Conservation (phyloP, 1,140 invertebrate species). For the Cydia pomonella region DNA sequence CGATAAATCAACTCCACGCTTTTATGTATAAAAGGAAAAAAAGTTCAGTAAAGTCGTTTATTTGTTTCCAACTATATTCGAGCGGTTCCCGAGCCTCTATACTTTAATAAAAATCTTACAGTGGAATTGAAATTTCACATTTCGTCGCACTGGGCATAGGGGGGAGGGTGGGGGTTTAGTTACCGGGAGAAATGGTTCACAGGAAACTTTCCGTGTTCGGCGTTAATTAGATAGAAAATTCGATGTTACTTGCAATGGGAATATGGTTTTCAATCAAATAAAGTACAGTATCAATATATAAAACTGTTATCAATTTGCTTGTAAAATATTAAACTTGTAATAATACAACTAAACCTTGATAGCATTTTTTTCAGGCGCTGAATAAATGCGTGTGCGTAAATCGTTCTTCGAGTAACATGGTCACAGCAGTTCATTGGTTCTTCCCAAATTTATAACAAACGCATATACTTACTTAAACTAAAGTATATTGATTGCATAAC, state of each 20-base stretch:
- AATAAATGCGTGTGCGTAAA: too few relatives aligned
- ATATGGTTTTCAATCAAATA: constrained; percentile 24
- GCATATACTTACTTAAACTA: too few relatives aligned
- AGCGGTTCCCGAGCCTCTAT: constrained; percentile 59
- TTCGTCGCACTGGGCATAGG: constrained; percentile 51
- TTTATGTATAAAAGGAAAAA: constrained; percentile 73
- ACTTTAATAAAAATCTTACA: constrained; percentile 68
- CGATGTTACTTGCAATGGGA: constrained; percentile 38
- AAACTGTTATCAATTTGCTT: not conserved
- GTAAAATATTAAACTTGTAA: not conserved
- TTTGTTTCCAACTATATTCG: constrained; percentile 76
- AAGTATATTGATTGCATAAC: too few relatives aligned
- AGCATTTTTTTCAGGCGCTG: too few relatives aligned
- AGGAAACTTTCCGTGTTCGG: constrained; percentile 47
- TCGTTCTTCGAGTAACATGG: too few relatives aligned
- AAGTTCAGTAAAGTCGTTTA: constrained; percentile 68
- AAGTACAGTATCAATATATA: not conserved
- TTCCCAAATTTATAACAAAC: too few relatives aligned
- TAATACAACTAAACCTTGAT: too few relatives aligned
- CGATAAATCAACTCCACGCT: constrained; percentile 76
- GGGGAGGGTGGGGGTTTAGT: constrained; percentile 30
- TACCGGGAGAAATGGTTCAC: constrained; percentile 49
- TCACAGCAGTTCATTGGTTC: too few relatives aligned
- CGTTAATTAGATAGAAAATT: constrained; percentile 57
- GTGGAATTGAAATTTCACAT: constrained; percentile 70